A percentile compares a stretch with the other conserved stretches of the same genome.
Conservation (phyloP, 37 sponge, comb jelly and placozoan genomes). For the Axinella damicornis region DNA sequence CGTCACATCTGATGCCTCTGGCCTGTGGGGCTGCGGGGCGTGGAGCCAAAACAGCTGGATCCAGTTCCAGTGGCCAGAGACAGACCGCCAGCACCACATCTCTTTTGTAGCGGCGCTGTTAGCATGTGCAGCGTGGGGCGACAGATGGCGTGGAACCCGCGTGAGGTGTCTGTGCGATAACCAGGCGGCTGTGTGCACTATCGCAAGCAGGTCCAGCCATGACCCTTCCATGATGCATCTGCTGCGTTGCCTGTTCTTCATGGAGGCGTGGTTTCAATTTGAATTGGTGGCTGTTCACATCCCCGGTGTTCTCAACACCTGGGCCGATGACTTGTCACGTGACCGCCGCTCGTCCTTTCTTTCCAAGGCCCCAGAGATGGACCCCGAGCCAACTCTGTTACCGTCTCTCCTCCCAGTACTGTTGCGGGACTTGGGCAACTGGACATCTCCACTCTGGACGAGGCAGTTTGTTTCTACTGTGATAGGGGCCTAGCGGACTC, state of each 20-base stretch:
- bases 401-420: background rate
- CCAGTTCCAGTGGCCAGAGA: conserved; percentile 27
- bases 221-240: conserved; percentile 31
- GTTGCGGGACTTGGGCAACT: no score
- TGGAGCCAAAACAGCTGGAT: conserved; percentile 22
- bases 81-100: background rate
- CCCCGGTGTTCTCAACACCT: conserved; percentile 19
- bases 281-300: conserved; percentile 38
- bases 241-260: conserved; percentile 37
- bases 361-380: conserved; percentile 11
- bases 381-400: background rate
- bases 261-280: conserved; percentile 13
- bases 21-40: conserved; percentile 66
- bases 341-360: conserved; percentile 1
- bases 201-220: background rate
- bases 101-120: conserved; percentile 22
- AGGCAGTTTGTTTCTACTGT: no score
- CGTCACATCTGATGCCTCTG: conserved; percentile 59
- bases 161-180: conserved; percentile 46
- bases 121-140: conserved; percentile 40
- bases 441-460: no score
- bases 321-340: conserved; percentile 45
- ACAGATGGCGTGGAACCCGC: conserved; percentile 1
- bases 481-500: no score
- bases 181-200: conserved; percentile 31